Evolutionary conservation across 2,113 vertebrate species (phyloP).

Genomic region (Seriola rivoliana): DNA sequence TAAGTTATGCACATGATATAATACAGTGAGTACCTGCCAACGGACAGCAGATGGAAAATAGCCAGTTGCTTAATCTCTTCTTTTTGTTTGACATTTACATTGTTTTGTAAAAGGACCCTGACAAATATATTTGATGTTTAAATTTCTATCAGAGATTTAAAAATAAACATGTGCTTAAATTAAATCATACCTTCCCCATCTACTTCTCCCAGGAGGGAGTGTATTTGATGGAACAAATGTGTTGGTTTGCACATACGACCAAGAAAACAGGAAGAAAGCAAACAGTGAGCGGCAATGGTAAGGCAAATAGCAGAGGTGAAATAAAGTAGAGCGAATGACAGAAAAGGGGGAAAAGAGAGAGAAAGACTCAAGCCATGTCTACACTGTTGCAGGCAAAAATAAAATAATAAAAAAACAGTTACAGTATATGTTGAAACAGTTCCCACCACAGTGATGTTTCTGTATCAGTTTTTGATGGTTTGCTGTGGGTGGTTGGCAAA

Average conservation of each 20-base stretch:
- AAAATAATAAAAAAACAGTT: not conserved
- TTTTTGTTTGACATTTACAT: not conserved
- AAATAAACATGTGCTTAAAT: not conserved
- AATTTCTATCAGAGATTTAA: not conserved
- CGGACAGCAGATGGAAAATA: not conserved
- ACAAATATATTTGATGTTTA: not conserved
- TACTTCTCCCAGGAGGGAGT: too few relatives aligned
- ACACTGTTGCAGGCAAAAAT: not conserved
- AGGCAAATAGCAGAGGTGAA: not conserved
- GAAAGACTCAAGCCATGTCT: not conserved
- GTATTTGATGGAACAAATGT: not conserved
- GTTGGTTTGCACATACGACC: not conserved
- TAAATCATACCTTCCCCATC: not conserved
- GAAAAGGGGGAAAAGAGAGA: not conserved
- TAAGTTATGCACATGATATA: not conserved
- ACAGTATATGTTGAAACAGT: not conserved
- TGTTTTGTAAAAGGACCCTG: not conserved
- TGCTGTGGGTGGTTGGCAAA: not conserved
- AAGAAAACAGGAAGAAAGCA: not conserved
- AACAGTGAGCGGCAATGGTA: not conserved
- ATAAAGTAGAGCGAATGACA: not conserved
- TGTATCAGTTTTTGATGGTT: not conserved
- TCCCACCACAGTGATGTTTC: not conserved
- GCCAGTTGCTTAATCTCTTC: too few relatives aligned
- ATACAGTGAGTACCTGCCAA: not conserved